Percentiles rank a stretch among this genome's conserved stretches.
phyloP scores from a whole-genome alignment of 2,797 vertebrate genomes.

The Jordanella pulchra region DNA sequence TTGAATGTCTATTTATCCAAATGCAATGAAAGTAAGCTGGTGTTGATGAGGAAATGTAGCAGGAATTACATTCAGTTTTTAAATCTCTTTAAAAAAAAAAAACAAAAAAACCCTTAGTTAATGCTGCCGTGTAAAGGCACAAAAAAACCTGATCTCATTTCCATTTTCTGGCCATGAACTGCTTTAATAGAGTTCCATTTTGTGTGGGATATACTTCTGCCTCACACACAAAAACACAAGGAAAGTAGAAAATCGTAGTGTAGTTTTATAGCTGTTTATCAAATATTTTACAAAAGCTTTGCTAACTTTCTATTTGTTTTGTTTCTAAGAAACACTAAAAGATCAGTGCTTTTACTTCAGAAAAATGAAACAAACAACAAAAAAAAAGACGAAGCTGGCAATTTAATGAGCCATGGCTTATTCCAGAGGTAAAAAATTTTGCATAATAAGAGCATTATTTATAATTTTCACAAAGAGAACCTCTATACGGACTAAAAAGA shows the following conservation, averaged over 20 bases:
- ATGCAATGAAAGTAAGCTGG: slow-evolving; percentile 16
- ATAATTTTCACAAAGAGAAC: background rate
- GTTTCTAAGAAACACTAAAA: background rate
- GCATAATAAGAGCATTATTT: background rate
- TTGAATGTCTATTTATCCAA: slow-evolving; percentile 12
- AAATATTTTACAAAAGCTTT: too few species aligned
- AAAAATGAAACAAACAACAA: too few species aligned
- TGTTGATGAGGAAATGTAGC: background rate
- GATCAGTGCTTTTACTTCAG: background rate
- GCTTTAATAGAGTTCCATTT: slow-evolving; percentile 24
- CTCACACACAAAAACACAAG: background rate
- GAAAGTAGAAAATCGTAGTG: background rate
- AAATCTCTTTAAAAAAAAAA: slow-evolving; percentile 3
- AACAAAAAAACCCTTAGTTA: slow-evolving; percentile 19
- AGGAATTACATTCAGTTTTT: slow-evolving; percentile 17
- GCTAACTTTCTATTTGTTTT: too few species aligned
- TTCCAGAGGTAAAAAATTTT: too few species aligned
- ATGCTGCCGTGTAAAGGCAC: background rate
- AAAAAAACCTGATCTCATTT: background rate
- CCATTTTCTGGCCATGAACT: background rate
- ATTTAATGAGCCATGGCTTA: too few species aligned
- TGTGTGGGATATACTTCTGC: slow-evolving; percentile 4
- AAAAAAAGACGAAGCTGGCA: too few species aligned
- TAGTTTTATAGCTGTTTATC: too few species aligned
- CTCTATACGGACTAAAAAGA: background rate